These are phyloP conservation scores for Therioaphis trifolii DNA, from an alignment of 2,888 invertebrate genomes.

Conservation along the genomic window DNA sequence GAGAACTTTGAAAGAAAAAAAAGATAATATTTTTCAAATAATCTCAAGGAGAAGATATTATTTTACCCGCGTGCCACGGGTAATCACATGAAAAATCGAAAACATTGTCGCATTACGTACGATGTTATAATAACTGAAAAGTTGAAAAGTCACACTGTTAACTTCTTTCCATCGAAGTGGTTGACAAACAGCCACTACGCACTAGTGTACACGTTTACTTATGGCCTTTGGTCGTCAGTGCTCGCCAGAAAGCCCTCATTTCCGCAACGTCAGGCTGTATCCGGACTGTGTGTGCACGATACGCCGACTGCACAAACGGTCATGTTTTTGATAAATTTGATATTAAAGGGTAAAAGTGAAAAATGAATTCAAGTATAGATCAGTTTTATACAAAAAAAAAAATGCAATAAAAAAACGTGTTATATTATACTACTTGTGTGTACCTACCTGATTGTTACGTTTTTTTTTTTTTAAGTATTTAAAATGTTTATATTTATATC, in stretches of 20 bases:
- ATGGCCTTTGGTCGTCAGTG: slow-evolving; percentile 36
- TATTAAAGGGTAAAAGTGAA: background rate
- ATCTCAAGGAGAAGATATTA: background rate
- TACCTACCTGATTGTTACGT: too few species aligned
- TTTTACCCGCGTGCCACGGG: background rate
- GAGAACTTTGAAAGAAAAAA: slow-evolving; percentile 10
- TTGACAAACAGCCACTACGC: slow-evolving; percentile 7
- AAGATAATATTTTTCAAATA: slow-evolving; percentile 2
- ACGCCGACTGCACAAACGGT: slow-evolving; percentile 49
- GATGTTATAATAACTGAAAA: slow-evolving; percentile 31
- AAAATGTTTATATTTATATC: background rate
- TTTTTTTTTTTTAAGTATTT: too few species aligned
- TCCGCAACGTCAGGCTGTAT: slow-evolving; percentile 53
- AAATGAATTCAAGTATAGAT: slow-evolving; percentile 27
- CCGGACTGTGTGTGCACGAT: slow-evolving; percentile 56
- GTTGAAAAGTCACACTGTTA: slow-evolving; percentile 25
- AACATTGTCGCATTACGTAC: background rate
- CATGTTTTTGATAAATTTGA: slow-evolving; percentile 38
- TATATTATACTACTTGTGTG: too few species aligned
- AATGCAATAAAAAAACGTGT: background rate
- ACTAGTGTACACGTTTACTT: slow-evolving; percentile 2
- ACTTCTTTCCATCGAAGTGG: background rate
- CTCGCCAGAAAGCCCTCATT: slow-evolving; percentile 57
- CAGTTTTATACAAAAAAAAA: background rate
- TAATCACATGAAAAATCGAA: slow-evolving; percentile 48